phyloP scores from a whole-genome alignment of 1,140 invertebrate genomes.

The Rhizoglyphus robini region DNA sequence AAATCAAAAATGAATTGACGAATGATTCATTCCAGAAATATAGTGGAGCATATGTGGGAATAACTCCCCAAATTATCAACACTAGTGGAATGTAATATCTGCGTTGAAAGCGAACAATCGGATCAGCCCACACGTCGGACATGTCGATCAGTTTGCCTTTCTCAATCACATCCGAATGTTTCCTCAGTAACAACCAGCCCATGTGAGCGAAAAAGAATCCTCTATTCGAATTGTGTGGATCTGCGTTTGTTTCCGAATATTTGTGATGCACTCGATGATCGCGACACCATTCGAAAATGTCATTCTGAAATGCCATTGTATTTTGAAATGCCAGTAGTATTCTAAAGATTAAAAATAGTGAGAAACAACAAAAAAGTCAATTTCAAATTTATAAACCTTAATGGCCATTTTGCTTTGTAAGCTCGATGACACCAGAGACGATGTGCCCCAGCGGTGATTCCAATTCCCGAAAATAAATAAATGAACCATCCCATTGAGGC shows the following conservation, averaged over 20 bases:
- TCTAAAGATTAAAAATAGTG: too few relatives aligned
- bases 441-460: conserved; percentile 84
- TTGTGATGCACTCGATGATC: too few relatives aligned
- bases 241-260: too few relatives aligned
- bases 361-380: too few relatives aligned
- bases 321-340: conserved; percentile 65
- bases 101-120: conserved; percentile 68
- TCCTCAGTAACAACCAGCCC: conserved; percentile 80
- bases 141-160: conserved; percentile 74
- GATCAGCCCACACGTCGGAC: conserved; percentile 66
- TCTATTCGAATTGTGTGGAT: conserved; percentile 82
- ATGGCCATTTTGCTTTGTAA: conserved; percentile 79
- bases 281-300: conserved; percentile 84
- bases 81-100: conserved; percentile 34
- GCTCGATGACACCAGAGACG: conserved; percentile 82
- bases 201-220: conserved; percentile 94
- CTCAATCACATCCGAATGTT: conserved; percentile 61
- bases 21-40: conserved; percentile 38
- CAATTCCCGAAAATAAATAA: conserved; percentile 53
- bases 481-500: too few relatives aligned
- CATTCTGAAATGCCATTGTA: conserved; percentile 77
- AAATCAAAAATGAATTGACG: conserved; percentile 35
- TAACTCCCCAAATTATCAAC: conserved; percentile 34
- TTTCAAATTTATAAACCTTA: too few relatives aligned
- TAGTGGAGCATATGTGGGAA: conserved; percentile 38